Conservation (phyloP, 1,140 invertebrate genomes). For the Rhopalosiphum padi region DNA sequence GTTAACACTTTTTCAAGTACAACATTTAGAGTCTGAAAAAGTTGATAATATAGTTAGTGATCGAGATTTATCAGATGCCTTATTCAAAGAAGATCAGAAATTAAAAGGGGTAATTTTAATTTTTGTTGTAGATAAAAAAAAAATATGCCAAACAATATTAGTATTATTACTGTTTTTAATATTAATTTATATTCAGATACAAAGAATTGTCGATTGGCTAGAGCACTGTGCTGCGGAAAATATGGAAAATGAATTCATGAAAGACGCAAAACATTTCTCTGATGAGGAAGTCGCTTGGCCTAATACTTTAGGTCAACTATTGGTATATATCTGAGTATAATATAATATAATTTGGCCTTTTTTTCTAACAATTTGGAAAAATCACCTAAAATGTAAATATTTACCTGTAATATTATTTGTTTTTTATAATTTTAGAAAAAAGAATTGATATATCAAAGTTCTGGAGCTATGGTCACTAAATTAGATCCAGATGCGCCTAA, state of each 20-base stretch:
- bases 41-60: slow-evolving; percentile 67
- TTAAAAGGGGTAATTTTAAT: slow-evolving; percentile 69
- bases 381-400: not conserved
- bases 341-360: not conserved
- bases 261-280: slow-evolving; percentile 74
- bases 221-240: slow-evolving; percentile 82
- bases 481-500: slow-evolving; percentile 93
- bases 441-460: slow-evolving; percentile 68
- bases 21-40: slow-evolving; percentile 65
- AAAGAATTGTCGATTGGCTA: slow-evolving; percentile 91
- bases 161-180: not conserved
- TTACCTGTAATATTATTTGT: no score
- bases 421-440: slow-evolving; percentile 58
- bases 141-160: not conserved
- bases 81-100: slow-evolving; percentile 72
- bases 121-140: not conserved
- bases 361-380: not conserved
- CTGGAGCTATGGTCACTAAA: slow-evolving; percentile 72
- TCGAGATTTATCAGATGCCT: slow-evolving; percentile 69
- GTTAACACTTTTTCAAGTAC: slow-evolving; percentile 79
- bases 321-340: slow-evolving; percentile 63
- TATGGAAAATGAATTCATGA: slow-evolving; percentile 67
- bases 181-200: slow-evolving; percentile 66
- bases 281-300: slow-evolving; percentile 84
- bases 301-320: slow-evolving; percentile 85